phyloP scores from a whole-genome alignment of 2,888 invertebrate species.

The Trichacis sp. region DNA sequence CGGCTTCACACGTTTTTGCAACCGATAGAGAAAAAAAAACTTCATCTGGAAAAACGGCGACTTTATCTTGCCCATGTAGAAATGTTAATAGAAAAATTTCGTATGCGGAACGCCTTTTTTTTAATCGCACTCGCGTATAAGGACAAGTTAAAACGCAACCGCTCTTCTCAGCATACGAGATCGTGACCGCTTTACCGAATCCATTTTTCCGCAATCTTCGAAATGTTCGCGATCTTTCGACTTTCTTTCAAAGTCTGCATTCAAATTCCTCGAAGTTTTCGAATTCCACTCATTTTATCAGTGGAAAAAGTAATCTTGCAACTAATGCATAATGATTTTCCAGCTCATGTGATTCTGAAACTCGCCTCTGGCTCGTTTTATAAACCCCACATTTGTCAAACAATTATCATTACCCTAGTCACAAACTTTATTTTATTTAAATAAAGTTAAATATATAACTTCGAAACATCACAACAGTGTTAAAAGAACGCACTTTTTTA shows the following conservation, averaged over 20 bases:
- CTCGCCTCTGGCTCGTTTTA: too few relatives aligned
- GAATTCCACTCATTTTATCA: background rate
- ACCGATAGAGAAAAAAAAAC: background rate
- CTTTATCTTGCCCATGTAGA: conserved; percentile 22
- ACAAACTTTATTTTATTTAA: too few relatives aligned
- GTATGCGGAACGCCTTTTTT: conserved; percentile 26
- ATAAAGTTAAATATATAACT: too few relatives aligned
- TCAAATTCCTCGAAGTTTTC: background rate
- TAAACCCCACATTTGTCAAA: too few relatives aligned
- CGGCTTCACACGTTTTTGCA: background rate
- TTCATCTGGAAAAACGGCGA: conserved; percentile 10
- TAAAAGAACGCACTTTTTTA: too few relatives aligned
- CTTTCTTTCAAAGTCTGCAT: background rate
- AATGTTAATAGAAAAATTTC: conserved; percentile 25
- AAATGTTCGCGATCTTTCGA: background rate
- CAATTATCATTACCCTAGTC: too few relatives aligned
- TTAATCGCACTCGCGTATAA: conserved; percentile 22
- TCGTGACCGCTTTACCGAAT: conserved; percentile 26
- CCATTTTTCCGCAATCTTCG: conserved; percentile 16
- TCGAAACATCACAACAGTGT: too few relatives aligned
- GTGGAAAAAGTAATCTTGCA: background rate
- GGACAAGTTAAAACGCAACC: conserved; percentile 21
- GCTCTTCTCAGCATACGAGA: conserved; percentile 18
- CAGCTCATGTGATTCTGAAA: too few relatives aligned
- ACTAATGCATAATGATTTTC: too few relatives aligned